Base-by-base conservation (phyloP, 1,140 invertebrate genomes). In the Cydia amplana region DNA sequence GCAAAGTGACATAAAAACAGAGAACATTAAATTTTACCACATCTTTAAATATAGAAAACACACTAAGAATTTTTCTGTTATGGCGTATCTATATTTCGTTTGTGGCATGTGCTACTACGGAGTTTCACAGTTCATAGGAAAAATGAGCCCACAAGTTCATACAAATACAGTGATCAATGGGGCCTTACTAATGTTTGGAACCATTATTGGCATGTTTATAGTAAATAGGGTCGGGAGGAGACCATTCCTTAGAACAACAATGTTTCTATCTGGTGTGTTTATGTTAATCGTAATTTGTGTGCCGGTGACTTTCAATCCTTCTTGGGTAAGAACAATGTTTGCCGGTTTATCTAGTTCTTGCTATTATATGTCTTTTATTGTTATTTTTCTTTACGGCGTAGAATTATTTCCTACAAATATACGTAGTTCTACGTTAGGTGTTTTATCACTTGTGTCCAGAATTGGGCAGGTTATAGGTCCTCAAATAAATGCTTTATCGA, bases 41-140 rank as follows among this genome's bases (percentile, higher is more conserved):
- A 70, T 70, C n/a, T 70, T 70, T 28, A 70, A 43, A 23, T 55
- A 73, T 40, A 32, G 20, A 16, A 51, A 4, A 6, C 51, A 55
- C 20, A 43, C 23, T 12, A 28, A 28, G 14, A 73, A 51, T 49
- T 23, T 73, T 36, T 9, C 1, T 5, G 93, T 89, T 60, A 94
- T 95, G 74, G 94, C 93, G 72, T 94, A 94, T 76, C 94, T 94
- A 65, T 96, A 95, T 95, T 78, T 95, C 4, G 94, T 95, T 2
- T 95, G 94, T 72, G 95, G 95, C 9, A 91, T 96, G 80, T 94
- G 95, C 23, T 94, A 95, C 78, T 96, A 95, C 77, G 95, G 95
- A 1, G 93, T 95, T 14, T 94, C 95, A 0, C 95, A 96, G 79
- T 95, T 95, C 78, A 94, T 95, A 60, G 94, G 95, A 0, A 93